Conservation (phyloP, 2,113 vertebrate genomes). For the Piprites chloris region DNA sequence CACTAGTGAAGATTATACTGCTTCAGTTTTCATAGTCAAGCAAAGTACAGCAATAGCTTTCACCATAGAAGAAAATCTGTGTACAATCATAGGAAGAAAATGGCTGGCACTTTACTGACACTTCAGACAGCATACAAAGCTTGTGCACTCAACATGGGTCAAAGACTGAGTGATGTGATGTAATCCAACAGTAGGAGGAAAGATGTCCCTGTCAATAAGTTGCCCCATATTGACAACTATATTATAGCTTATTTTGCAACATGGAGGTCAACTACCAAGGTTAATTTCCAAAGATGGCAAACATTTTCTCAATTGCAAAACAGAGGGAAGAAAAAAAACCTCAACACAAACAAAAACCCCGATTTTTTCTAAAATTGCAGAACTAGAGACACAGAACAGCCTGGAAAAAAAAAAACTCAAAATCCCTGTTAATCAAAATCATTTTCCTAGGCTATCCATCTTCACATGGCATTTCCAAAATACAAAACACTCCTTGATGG, state of each 20-base stretch:
- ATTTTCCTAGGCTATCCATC: neutral
- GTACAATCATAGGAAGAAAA: neutral
- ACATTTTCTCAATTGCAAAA: conserved; percentile 57
- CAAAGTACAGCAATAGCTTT: neutral
- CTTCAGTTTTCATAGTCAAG: neutral
- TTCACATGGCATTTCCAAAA: neutral
- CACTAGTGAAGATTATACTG: neutral
- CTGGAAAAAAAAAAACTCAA: neutral
- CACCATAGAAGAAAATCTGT: neutral
- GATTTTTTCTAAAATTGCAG: neutral
- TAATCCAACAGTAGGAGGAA: neutral
- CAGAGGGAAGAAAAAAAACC: fast-evolving
- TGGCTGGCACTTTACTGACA: conserved; percentile 27
- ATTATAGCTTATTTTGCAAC: conserved; percentile 36
- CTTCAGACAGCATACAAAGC: conserved; percentile 7
- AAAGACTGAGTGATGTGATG: conserved; percentile 38
- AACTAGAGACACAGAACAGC: neutral
- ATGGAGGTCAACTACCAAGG: conserved; percentile 22
- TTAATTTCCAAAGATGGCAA: conserved; percentile 33
- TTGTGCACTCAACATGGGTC: neutral
- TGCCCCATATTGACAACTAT: neutral
- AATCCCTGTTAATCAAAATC: neutral
- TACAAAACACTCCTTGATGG: neutral
- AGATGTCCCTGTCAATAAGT: conserved; percentile 18
- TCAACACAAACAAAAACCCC: neutral